Evolutionary conservation across 2,888 invertebrate genomes (phyloP).

Genomic region (Eristalis intricaria): DNA sequence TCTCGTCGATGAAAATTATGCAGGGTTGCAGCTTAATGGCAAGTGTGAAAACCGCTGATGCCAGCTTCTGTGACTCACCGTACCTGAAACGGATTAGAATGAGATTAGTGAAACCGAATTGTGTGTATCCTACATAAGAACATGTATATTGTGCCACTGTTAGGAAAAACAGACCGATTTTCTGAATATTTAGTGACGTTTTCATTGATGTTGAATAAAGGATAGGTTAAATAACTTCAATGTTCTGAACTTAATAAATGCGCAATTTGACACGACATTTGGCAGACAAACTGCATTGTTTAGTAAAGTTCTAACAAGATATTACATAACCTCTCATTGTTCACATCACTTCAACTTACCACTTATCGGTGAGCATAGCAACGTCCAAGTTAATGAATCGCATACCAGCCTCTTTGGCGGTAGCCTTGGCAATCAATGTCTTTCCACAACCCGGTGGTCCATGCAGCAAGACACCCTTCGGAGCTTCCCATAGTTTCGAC

Average conservation of each 20-base stretch:
- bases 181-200: too few relatives aligned
- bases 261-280: neutral
- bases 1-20: constrained; percentile 96
- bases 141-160: too few relatives aligned
- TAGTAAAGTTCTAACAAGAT: neutral
- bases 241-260: neutral
- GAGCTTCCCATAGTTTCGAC: constrained; percentile 92
- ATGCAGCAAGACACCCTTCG: constrained; percentile 95
- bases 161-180: too few relatives aligned
- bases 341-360: constrained; percentile 81
- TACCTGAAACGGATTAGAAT: constrained; percentile 82
- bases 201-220: too few relatives aligned
- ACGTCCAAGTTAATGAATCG: constrained; percentile 96
- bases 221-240: neutral
- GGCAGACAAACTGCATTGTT: neutral
- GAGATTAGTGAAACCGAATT: neutral
- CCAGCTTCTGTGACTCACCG: constrained; percentile 97
- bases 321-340: constrained; percentile 44
- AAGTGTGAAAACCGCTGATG: constrained; percentile 95
- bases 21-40: constrained; percentile 94
- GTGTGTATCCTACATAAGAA: too few relatives aligned
- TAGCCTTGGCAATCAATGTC: constrained; percentile 98
- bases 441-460: constrained; percentile 99
- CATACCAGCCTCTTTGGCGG: constrained; percentile 94
- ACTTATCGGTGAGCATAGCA: constrained; percentile 95